Evolutionary conservation across 2,113 vertebrate genomes (phyloP).

Genomic region (Ageneiosus marmoratus): DNA sequence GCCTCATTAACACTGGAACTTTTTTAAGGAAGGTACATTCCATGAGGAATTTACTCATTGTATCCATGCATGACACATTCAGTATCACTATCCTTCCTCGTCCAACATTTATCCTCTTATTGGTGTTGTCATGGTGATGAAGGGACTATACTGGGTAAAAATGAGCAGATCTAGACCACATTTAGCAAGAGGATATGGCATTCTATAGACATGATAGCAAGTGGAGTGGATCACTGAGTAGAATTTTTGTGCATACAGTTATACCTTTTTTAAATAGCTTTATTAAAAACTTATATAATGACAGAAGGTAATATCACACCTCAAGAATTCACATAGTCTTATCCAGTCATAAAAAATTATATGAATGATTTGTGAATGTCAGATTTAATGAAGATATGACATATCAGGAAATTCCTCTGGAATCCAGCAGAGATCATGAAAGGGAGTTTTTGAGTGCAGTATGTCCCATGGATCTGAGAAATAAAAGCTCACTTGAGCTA

Average conservation of each 20-base stretch:
- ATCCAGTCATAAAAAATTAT: background rate
- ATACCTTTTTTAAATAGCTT: background rate
- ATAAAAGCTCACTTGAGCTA: background rate
- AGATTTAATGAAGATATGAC: background rate
- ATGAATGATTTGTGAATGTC: background rate
- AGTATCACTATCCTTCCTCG: slow-evolving; percentile 6
- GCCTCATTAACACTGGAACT: background rate
- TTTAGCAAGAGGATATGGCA: slow-evolving; percentile 22
- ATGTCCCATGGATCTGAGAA: background rate
- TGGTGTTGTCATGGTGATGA: slow-evolving; percentile 46
- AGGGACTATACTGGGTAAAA: slow-evolving; percentile 16
- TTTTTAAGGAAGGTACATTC: background rate
- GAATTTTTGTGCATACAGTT: background rate
- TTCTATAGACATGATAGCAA: background rate
- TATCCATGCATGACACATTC: slow-evolving; percentile 23
- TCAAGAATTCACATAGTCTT: background rate
- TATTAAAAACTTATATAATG: no score
- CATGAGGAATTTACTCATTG: background rate
- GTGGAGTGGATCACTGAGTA: background rate
- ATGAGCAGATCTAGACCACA: slow-evolving; percentile 26
- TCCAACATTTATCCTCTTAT: slow-evolving; percentile 23
- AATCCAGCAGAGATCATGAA: slow-evolving; percentile 1
- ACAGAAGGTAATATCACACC: background rate
- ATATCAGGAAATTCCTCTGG: background rate
- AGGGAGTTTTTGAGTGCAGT: background rate